Evolutionary conservation across 53 echinoderm and acorn worm species (phyloP).

Genomic region (Echinarachnius parma): DNA sequence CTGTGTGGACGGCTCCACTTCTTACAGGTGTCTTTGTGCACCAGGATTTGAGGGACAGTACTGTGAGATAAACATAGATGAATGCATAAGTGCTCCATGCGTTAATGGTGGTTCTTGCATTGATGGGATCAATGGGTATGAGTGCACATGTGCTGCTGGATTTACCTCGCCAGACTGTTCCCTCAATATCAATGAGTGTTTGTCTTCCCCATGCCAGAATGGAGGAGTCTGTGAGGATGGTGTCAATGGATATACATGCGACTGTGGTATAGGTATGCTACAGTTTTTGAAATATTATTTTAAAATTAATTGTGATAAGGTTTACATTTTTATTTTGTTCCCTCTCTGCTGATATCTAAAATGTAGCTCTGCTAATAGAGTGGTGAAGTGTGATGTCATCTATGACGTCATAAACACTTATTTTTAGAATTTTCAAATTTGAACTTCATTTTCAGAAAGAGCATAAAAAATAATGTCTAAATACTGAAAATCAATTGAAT

Average conservation of each 20-base stretch:
- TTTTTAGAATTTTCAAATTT: too few species aligned
- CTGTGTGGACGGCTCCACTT: constrained; percentile 52
- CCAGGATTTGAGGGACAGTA: constrained; percentile 51
- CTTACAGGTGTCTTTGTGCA: constrained; percentile 50
- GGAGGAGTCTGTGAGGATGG: constrained; percentile 53
- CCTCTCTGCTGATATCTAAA: too few species aligned
- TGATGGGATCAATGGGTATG: constrained; percentile 47
- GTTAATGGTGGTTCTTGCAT: constrained; percentile 49
- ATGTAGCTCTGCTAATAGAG: too few species aligned
- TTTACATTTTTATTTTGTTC: too few species aligned
- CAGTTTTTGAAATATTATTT: not conserved
- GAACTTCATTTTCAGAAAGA: too few species aligned
- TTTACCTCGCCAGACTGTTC: constrained; percentile 48
- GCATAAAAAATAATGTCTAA: too few species aligned
- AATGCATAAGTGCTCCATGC: constrained; percentile 60
- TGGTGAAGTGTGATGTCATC: too few species aligned
- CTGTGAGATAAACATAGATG: constrained; percentile 65
- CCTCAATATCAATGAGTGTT: constrained; percentile 59
- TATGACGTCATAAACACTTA: too few species aligned
- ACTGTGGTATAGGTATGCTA: constrained; percentile 60
- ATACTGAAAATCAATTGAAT: too few species aligned
- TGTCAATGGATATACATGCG: constrained; percentile 42
- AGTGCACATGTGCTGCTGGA: constrained; percentile 56
- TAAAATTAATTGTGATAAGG: not conserved
- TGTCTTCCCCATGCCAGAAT: constrained; percentile 58